Percentiles rank a stretch among this genome's conserved stretches.
These are phyloP conservation scores for Pangasius macronema DNA, from an alignment of 2,797 vertebrate genomes.

Conservation along the genomic window DNA sequence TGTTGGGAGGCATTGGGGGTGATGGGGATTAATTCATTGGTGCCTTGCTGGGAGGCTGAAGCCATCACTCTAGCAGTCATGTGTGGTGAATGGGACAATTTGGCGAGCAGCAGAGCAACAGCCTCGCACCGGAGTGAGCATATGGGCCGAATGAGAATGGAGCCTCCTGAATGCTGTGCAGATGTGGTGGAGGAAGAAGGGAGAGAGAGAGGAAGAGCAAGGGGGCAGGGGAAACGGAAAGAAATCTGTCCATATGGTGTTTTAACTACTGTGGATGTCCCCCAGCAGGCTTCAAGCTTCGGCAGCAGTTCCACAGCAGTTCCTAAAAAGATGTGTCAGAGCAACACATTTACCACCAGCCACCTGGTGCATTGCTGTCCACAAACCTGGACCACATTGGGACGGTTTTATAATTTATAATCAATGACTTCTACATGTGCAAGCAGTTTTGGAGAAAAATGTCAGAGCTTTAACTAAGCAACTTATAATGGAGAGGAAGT, in stretches of 20 bases:
- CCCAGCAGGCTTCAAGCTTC: slow-evolving; percentile 59
- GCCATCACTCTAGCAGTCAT: slow-evolving; percentile 60
- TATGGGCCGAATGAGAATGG: slow-evolving; percentile 85
- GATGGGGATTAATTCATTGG: slow-evolving; percentile 56
- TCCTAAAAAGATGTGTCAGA: slow-evolving; percentile 28
- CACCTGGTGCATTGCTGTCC: slow-evolving; percentile 25
- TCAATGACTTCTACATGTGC: neutral
- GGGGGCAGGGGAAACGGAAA: slow-evolving; percentile 42
- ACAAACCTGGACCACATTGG: neutral
- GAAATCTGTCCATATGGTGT: slow-evolving; percentile 67
- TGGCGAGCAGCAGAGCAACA: slow-evolving; percentile 80
- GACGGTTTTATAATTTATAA: neutral
- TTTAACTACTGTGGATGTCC: slow-evolving; percentile 61
- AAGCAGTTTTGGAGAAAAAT: neutral
- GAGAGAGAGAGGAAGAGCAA: slow-evolving; percentile 52
- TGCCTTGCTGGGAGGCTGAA: slow-evolving; percentile 53
- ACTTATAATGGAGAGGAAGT: neutral
- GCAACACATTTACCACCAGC: slow-evolving; percentile 11
- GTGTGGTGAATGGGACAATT: slow-evolving; percentile 78
- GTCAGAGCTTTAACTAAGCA: neutral
- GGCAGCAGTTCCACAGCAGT: slow-evolving; percentile 36
- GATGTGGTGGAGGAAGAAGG: slow-evolving; percentile 59
- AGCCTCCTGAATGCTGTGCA: slow-evolving; percentile 77
- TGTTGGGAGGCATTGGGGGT: slow-evolving; percentile 48
- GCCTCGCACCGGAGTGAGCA: slow-evolving; percentile 80